Base-by-base conservation (phyloP, 1,140 invertebrate species). In the Drosophila navojoa region DNA sequence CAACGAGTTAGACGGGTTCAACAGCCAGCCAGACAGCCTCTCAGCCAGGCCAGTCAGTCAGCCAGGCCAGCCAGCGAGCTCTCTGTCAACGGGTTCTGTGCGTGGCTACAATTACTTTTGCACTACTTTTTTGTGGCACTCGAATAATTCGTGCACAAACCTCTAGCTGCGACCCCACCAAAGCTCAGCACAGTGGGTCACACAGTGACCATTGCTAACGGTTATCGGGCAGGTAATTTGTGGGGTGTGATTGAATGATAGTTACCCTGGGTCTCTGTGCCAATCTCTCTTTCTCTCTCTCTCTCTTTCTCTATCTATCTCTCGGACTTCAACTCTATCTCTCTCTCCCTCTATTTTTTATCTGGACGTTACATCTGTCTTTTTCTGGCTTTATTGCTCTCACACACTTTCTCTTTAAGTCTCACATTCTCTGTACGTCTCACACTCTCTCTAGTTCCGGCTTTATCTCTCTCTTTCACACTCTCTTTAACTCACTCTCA, bases 71-170 rank as follows among this genome's bases (percentile, higher is more conserved):
- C n/a, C 4, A 19, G 44, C 16, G 44, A 19, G 7, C 4, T 10
- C 22, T 27, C 53, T 66, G 61, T 71, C 58, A 63, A 81, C 77
- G 57, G 60, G 81, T 71, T 82, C 84, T 74, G 61, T 81, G 84
- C 79, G 85, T 89, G 68, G 68, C 62, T 67, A 87, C 84, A 89
- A 87, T 87, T 87, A 87, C 84, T 87, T 87, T 87, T 89, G 84
- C 76, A 89, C 84, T 89, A 84, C 69, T 84, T 87, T 87, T 81
- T 77, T 74, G 77, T 52, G 35, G 22, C 49, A 68, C 49, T 62
- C 55, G 16, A 66, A 70, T 70, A 67, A 58, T 64, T 73, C 32
- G 68, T 69, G 62, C 45, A 55, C 7, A 45, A 45, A 16, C 35
- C 57, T n/a, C 42, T 16, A 19, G 16, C 42, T 57, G 19, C 57